phyloP scores from a whole-genome alignment of 1,140 invertebrate species.

The Drosophila watanabei region DNA sequence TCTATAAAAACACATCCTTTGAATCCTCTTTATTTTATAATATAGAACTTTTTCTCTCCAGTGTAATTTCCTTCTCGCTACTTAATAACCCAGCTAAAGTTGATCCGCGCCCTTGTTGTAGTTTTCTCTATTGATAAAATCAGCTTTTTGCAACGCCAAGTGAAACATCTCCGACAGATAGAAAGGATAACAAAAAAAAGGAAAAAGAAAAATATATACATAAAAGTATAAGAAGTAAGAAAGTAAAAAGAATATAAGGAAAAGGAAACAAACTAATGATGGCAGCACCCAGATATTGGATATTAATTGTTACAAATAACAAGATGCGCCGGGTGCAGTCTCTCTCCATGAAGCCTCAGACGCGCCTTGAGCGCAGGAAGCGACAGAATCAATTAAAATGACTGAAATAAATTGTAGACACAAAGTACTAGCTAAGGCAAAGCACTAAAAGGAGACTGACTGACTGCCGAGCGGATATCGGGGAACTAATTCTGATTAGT shows the following conservation, averaged over 20 bases:
- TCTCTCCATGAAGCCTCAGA: not conserved
- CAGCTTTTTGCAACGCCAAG: constrained; percentile 58
- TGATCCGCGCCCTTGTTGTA: constrained; percentile 49
- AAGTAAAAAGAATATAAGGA: not conserved
- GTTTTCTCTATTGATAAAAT: constrained; percentile 66
- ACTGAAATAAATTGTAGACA: constrained; percentile 78
- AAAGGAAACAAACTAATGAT: constrained; percentile 68
- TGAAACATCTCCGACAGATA: constrained; percentile 56
- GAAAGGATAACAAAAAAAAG: constrained; percentile 23
- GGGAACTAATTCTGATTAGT: constrained; percentile 69
- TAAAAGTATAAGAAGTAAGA: not conserved
- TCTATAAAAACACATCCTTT: not conserved
- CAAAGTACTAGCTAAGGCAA: constrained; percentile 41
- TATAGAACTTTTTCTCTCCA: not conserved
- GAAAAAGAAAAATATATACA: not conserved
- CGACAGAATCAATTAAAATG: constrained; percentile 79
- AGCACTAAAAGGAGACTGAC: constrained; percentile 22
- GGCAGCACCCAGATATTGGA: constrained; percentile 72
- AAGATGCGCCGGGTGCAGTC: constrained; percentile 50
- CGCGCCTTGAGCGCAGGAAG: constrained; percentile 9
- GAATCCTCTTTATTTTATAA: not conserved
- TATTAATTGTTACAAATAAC: constrained; percentile 84
- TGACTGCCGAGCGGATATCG: constrained; percentile 23
- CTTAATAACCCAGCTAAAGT: constrained; percentile 46
- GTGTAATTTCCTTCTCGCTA: constrained; percentile 20